Percentiles rank a stretch among this genome's conserved stretches.
Conservation (phyloP, 2,113 vertebrate species). For the Peucedramus taeniatus region DNA sequence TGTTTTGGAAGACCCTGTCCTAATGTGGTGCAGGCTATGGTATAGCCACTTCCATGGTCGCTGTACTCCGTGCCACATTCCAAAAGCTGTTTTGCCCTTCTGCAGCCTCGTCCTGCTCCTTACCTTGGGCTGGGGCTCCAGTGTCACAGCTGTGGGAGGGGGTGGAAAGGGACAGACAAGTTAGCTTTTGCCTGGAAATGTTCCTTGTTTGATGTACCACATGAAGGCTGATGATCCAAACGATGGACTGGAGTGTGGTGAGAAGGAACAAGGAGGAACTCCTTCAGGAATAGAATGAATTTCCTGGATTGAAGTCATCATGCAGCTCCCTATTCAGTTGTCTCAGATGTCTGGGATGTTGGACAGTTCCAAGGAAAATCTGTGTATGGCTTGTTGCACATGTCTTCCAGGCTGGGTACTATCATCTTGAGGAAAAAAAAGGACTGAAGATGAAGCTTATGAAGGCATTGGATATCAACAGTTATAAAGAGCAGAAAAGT, state of each 20-base stretch:
- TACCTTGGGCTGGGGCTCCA: neutral
- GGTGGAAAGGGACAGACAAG: neutral
- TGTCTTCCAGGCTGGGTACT: neutral
- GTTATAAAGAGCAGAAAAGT: neutral
- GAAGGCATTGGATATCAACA: neutral
- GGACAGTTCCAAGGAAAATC: neutral
- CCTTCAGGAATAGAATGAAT: neutral
- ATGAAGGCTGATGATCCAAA: neutral
- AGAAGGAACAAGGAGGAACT: neutral
- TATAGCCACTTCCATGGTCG: fast-evolving
- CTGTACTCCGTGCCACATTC: neutral
- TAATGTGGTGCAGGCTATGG: neutral
- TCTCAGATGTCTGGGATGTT: neutral
- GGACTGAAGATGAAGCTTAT: neutral
- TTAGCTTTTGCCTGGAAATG: neutral
- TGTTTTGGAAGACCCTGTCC: neutral
- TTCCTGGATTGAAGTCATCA: neutral
- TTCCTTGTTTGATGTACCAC: neutral
- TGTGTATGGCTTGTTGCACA: neutral
- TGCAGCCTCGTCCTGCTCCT: neutral
- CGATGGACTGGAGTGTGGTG: neutral
- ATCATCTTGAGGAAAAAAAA: neutral
- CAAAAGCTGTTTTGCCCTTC: neutral
- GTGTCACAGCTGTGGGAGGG: neutral
- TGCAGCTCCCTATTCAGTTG: neutral